Conservation (phyloP, 2,113 vertebrate species). For the Cyanistes caeruleus region DNA sequence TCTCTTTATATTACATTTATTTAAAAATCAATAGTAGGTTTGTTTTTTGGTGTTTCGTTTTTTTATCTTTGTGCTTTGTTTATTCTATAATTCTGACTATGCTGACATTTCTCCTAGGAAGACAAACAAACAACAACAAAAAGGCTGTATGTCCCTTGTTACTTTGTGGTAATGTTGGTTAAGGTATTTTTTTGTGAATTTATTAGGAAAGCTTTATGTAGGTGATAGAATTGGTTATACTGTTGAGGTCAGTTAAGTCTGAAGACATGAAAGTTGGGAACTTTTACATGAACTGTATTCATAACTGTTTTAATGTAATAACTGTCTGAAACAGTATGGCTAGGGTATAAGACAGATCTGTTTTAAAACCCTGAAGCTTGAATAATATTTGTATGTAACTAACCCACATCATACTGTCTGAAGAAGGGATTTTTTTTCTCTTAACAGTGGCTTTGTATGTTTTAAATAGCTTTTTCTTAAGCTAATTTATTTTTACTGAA, state of each 20-base stretch:
- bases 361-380: background rate
- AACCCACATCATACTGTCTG: background rate
- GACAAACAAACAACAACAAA: background rate
- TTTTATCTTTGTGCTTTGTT: background rate
- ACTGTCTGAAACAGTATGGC: background rate
- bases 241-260: background rate
- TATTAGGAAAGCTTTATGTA: background rate
- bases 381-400: background rate
- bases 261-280: background rate
- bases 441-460: background rate
- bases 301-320: background rate
- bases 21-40: constrained; percentile 24
- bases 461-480: background rate
- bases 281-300: background rate
- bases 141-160: background rate
- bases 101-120: background rate
- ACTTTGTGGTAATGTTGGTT: background rate
- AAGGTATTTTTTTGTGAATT: background rate
- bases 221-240: background rate
- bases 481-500: background rate
- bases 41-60: background rate
- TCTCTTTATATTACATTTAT: constrained; percentile 14
- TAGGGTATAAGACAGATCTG: background rate
- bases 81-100: background rate
- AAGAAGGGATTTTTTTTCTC: background rate